Evolutionary conservation across 2,888 invertebrate genomes (phyloP), one percentile per base, ranked within the genome.

Genomic region (Ceramica pisi): DNA sequence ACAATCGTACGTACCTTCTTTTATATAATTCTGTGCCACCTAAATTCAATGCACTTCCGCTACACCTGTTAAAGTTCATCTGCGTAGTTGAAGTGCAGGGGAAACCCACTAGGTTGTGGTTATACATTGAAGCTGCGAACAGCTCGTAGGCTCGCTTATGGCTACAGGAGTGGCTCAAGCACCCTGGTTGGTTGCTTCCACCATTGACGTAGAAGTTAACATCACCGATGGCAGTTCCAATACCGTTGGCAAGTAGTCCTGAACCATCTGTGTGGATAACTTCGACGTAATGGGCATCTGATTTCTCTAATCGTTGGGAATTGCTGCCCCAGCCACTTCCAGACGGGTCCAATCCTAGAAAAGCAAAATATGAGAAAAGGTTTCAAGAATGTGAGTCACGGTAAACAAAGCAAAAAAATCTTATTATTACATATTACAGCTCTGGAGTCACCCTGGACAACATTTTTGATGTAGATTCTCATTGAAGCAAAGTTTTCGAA

Each of bases 161-260:
- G 69, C 86, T 86, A 77, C 94, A 94, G 0, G 78, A 10, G 59
- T 90, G 86, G 8, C 80, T 87, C 0, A 86, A 14, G 64, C 95
- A 95, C 0, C 94, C 95, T 0, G 95, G 95, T 79, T 95, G 98
- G 86, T 97, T 97, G 62, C 97, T 96, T 0, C 99, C 99, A 0
- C 98, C 98, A 86, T 99, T 99, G 0, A 98, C 98, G 91, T 97
- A 99, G 93, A 98, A 98, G 93, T 99, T 99, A 0, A 98, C 97
- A 89, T 98, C 97, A 0, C 98, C 99, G 53, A 98, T 96, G 0
- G 97, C 96, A 83, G 97, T 97, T 26, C 97, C 97, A 80, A 98
- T 97, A 1, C 99, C 99, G 59, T 92, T 88, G 4, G 87, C 62
- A 0, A 82, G 44, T 8, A 87, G 12, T 6, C 92, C 92, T 38